A percentile compares a stretch with the other conserved stretches of the same genome.
phyloP scores from a whole-genome alignment of 2,888 invertebrate genomes.

The Muscina levida region DNA sequence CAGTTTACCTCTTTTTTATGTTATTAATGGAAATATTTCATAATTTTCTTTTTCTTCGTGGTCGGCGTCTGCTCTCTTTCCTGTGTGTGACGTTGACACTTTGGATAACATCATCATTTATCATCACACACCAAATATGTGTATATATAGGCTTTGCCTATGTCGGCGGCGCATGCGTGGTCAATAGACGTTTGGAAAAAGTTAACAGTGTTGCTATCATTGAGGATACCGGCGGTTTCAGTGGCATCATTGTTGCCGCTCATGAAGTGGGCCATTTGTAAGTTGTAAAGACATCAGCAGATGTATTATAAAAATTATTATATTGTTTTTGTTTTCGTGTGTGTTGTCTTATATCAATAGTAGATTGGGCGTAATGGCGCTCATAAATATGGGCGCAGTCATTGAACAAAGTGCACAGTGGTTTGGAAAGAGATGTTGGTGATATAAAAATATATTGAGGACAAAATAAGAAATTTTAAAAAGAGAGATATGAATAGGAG shows the following conservation, averaged over 20 bases:
- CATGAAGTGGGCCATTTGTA: constrained; percentile 98
- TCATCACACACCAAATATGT: constrained; percentile 19
- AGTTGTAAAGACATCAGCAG: constrained; percentile 82
- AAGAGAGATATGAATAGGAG: too few species aligned
- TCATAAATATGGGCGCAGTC: too few species aligned
- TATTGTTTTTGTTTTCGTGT: too few species aligned
- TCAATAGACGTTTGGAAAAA: constrained; percentile 96
- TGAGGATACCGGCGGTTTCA: constrained; percentile 97
- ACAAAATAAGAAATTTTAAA: not conserved
- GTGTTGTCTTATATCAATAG: too few species aligned
- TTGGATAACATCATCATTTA: constrained; percentile 16
- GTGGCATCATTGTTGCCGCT: constrained; percentile 97
- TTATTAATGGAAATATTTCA: constrained; percentile 15
- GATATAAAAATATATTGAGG: too few species aligned
- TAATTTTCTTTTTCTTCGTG: not conserved
- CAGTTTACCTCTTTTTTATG: not conserved
- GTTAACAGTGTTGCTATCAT: constrained; percentile 98
- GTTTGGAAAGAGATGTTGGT: too few species aligned
- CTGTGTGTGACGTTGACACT: too few species aligned
- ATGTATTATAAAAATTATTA: too few species aligned
- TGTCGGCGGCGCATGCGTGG: constrained; percentile 97
- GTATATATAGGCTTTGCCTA: constrained; percentile 98
- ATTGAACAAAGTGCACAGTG: not conserved
- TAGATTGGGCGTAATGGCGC: too few species aligned
- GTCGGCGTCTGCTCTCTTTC: too few species aligned